Evolutionary conservation across 2,888 invertebrate species (phyloP), one percentile per base, ranked within the genome.

Genomic region (Schrankia costaestrigalis): DNA sequence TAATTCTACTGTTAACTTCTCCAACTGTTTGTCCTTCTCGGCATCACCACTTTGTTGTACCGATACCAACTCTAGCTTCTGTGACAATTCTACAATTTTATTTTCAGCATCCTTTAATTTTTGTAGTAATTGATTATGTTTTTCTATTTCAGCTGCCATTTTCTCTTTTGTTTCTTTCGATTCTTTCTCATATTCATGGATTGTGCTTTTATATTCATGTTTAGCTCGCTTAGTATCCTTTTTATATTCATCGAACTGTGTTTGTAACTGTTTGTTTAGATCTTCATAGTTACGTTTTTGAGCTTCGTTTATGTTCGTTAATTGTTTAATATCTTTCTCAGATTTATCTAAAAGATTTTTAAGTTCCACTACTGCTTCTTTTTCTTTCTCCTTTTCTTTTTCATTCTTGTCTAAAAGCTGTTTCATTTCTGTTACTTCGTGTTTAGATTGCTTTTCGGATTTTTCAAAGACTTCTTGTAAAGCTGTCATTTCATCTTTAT

Each of bases 161-260:
- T 74, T 80, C 23, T 77, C 77, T 63, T 77, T 86, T 26, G 80
- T 75, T 36, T 76, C 75, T 41, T 72, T 65, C 37, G 81, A 58
- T 54, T 79, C 71, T 49, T 79, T 82, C 41, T 88, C 82, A 35
- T 78, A 78, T 11, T 79, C 92, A 42, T 91, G 90, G 37, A 94
- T 64, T 59, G 90, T 91, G 11, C 78, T 68, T 51, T 86, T 76
- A 1, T 93, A 64, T 24, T 90, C 90, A 31, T 84, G 81, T 49
- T 86, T 86, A 18, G 89, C 78, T 33, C 76, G 77, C 62, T 91
- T 90, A 39, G 71, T 78, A 41, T 87, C 82, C 39, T 74, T 82
- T 51, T 82, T 88, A 29, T 75, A 75, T 55, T 86, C 82, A 33
- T 87, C 86, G 48, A 74, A 82, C 35, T 84, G 79, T 6, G 55